Base-by-base conservation (phyloP, 2,888 invertebrate genomes). In the Chydorus sphaericus region DNA sequence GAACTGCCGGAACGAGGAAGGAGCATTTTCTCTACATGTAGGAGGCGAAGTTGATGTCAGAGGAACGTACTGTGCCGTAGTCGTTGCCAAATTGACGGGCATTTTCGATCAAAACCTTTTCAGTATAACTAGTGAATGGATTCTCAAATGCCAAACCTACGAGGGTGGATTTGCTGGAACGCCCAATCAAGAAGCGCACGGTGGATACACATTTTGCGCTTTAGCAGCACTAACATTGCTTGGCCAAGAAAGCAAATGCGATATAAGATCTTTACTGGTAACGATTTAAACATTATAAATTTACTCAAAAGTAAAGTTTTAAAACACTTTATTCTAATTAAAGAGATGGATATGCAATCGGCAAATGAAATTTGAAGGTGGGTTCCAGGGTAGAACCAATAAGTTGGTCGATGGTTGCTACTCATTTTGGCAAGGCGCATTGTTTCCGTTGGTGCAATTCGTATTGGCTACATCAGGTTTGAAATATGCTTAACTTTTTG, bases 401-500 rank as follows among this genome's bases (percentile, higher is more conserved):
- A 98, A 98, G 73, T 75, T 98, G 61, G 97, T 99, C 0, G 98
- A 98, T 75, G 90, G 90, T 3, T 98, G 98, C 70, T 98, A 98
- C 69, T 94, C 94, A 0, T 99, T 96, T 73, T 99, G 98, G 98
- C 93, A 93, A 72, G 94, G 93, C 29, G 94, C 88, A 52, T 79
- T 84, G 48, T 86, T 96, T 68, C 89, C 92, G 20, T 77, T 96
- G 48, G 76, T 94, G 44, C 86, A 91, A 68, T 80, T 81, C 58
- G 75, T 87, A 60, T 72, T 88, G 54, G 68, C 71, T 16, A 71
- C 77, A 68, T 75, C 71, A 61, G 72, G 71, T 67, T 14, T 10
- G 29, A 62, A 44, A 7, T 56, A 52, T 54, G 31, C 23, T 23
- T 31, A 51, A 48, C 31, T 29, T 28, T 28, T 37, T 51, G 11